Base-by-base conservation (phyloP, 2,113 vertebrate species). In the Dasyornis broadbenti region DNA sequence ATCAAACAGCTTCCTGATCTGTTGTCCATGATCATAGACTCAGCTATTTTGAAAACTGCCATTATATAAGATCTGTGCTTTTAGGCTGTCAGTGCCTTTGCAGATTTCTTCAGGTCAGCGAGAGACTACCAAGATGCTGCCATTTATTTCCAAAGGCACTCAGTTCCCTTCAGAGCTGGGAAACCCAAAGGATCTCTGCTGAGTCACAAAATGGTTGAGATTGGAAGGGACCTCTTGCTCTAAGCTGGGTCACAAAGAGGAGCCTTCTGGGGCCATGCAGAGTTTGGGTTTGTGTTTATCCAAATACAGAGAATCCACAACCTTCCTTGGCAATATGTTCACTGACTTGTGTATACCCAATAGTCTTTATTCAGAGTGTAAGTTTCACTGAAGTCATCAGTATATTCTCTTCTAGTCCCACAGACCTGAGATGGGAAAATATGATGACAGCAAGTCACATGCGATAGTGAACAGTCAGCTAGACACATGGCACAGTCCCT, bases 21-120 rank as follows among this genome's bases (percentile, higher is more conserved):
- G 33, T 21, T 30, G 21, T 27, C 52, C 66, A 26, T 13, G 59
- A 33, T 27, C 0, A 0, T 72, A 70, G 0, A 1, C 10, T 14
- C 7, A 66, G 7, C 30, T 73, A 14, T 77, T 78, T 81, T 63
- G 13, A 90, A 84, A 89, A 64, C 3, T 5, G 9, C 35, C 21
- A 9, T 68, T 70, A 33, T 6, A 3, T 15, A 60, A 14, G 4
- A 47, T 35, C 27, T 63, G 4, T 0, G 0, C 13, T 39, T 65
- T 30, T 9, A 72, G 59, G 24, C 9, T 56, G 20, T 18, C 24
- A 23, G 11, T 57, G 40, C 31, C 37, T 90, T 83, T 77, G 35
- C 42, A 65, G 21, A 13, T 86, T 93, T 83, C 31, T 19, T 52
- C 35, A 50, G 17, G 3, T 6, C 53, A 53, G 11, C 1, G 0